A percentile compares a stretch with the other conserved stretches of the same genome.
These are phyloP conservation scores for Sciurus niger DNA, from an alignment of 2,113 vertebrate species.

Conservation along the genomic window DNA sequence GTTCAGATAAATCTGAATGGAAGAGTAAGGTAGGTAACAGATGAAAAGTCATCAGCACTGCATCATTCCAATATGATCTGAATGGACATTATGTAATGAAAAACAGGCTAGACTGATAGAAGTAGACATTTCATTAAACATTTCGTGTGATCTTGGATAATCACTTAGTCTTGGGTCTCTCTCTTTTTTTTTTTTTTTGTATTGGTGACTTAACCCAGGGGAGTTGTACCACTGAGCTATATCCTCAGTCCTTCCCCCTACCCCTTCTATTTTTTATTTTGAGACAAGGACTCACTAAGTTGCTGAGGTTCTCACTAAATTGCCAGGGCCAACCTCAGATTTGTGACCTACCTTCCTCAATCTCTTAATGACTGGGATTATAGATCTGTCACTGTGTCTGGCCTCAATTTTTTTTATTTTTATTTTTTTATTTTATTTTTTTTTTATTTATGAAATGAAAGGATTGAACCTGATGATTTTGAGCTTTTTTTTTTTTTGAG, in stretches of 20 bases:
- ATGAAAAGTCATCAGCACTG: conserved; percentile 34
- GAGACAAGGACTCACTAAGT: too few relatives aligned
- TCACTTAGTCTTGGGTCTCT: background rate
- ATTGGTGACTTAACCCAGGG: too few relatives aligned
- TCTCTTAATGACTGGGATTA: too few relatives aligned
- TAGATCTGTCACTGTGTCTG: too few relatives aligned
- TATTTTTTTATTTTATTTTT: background rate
- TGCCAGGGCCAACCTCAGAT: too few relatives aligned
- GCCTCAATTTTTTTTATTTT: conserved; percentile 1
- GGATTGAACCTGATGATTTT: background rate
- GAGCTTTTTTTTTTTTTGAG: background rate
- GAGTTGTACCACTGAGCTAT: too few relatives aligned
- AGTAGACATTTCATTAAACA: conserved; percentile 22
- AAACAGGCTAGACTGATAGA: background rate
- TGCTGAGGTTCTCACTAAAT: too few relatives aligned
- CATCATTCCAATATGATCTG: conserved; percentile 31
- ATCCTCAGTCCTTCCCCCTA: too few relatives aligned
- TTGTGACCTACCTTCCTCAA: too few relatives aligned
- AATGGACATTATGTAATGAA: background rate
- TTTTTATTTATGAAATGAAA: conserved; percentile 4
- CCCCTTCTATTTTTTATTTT: too few relatives aligned
- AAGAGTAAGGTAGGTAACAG: conserved; percentile 91
- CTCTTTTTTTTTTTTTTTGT: conserved; percentile 20
- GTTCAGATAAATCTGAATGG: conserved; percentile 92
- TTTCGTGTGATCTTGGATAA: conserved; percentile 21